Evolutionary conservation across 2,888 invertebrate species (phyloP), one percentile per base, ranked within the genome.

Genomic region (Phymatocera aterrima): DNA sequence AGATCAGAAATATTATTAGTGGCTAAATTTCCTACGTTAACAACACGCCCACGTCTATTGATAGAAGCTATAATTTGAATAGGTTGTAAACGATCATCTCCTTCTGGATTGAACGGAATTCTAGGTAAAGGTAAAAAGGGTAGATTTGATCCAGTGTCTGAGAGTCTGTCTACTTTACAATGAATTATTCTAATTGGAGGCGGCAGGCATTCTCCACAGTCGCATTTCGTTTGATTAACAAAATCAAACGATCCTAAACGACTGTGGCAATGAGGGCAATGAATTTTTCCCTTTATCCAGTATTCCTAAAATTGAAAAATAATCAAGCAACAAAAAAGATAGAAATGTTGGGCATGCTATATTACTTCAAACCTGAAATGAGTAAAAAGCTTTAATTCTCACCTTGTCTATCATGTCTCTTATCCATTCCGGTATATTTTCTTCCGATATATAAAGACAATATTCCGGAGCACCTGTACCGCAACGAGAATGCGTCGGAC

Each of bases 391-490:
- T n/a, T n/a, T n/a, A 12, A 43, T 10, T 46, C 61, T 51, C 77
- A 84, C 84, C 79, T 82, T 81, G 79, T 82, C 82, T 65, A 84
- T 81, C 48, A 82, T 78, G 68, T 84, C 84, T 21, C 81, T 81
- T 31, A 86, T 84, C 86, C 85, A 86, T 54, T 84, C 84, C 28
- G 86, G 86, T 82, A 85, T 83, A 60, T 79, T 86, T n/a, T 86
- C 85, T 72, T 80, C 77, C 0, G 84, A 80, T 46, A 86, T 81
- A 54, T 83, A 86, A 37, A 86, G 82, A 64, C 84, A 84, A 65
- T 84, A 83, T 77, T 86, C 85, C 6, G 82, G 83, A 28, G 81
- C 83, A 65, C 83, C 83, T 46, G 84, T 84, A 60, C 83, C 82
- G 72, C 85, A 85, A n/a, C 82, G 81, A n/a, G 79, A 80, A 65